phyloP scores from a whole-genome alignment of 1,140 invertebrate species.

The Drosophila sproati region DNA sequence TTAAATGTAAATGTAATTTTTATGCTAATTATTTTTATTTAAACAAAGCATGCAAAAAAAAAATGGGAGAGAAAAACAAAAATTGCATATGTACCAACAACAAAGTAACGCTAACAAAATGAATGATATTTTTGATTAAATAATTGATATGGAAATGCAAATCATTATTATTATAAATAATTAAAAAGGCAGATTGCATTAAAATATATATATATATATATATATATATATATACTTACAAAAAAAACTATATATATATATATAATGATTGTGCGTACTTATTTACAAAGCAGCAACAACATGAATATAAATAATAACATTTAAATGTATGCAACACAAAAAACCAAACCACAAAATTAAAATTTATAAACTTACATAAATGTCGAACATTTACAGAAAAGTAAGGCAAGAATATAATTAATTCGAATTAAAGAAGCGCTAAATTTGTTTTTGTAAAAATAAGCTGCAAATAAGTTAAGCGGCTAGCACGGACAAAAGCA shows the following conservation, averaged over 20 bases:
- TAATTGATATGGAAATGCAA: constrained; percentile 65
- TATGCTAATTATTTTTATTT: constrained; percentile 84
- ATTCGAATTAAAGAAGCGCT: constrained; percentile 46
- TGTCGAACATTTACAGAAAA: constrained; percentile 53
- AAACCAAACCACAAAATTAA: constrained; percentile 28
- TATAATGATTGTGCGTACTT: constrained; percentile 62
- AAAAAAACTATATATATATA: constrained; percentile 33
- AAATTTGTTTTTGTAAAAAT: constrained; percentile 42
- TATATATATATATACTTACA: constrained; percentile 44
- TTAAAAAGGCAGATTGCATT: constrained; percentile 67
- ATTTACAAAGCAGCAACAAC: constrained; percentile 72
- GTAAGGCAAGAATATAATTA: constrained; percentile 53
- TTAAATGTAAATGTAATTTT: constrained; percentile 85
- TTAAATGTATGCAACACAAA: constrained; percentile 51
- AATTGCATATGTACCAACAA: constrained; percentile 47
- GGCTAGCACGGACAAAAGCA: constrained; percentile 39
- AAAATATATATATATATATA: constrained; percentile 49
- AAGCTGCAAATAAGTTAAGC: constrained; percentile 60
- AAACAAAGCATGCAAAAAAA: constrained; percentile 57
- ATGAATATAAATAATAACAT: constrained; percentile 56
- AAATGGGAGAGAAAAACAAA: constrained; percentile 17
- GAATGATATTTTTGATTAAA: constrained; percentile 78
- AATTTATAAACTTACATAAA: constrained; percentile 11
- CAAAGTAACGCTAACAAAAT: constrained; percentile 41
- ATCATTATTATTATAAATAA: constrained; percentile 69